These are phyloP conservation scores for Pseudolaguvia tuberculata DNA, from an alignment of 2,113 vertebrate species.

Conservation along the genomic window DNA sequence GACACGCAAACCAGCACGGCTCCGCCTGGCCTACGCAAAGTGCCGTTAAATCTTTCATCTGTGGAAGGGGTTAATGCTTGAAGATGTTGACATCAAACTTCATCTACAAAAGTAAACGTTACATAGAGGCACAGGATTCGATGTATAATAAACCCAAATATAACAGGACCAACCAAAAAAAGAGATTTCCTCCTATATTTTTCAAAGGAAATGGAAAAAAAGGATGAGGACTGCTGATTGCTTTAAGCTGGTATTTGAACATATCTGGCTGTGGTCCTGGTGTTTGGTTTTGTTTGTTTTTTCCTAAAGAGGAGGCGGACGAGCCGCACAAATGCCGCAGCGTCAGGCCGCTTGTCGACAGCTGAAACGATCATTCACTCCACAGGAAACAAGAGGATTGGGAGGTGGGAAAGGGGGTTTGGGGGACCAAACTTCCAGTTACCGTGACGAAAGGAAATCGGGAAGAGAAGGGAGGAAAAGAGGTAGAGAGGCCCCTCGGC, in stretches of 20 bases:
- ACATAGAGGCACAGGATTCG: not conserved
- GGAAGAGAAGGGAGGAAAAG: constrained; percentile 16
- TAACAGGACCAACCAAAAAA: not conserved
- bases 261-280: constrained; percentile 5
- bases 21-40: not conserved
- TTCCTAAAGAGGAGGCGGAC: constrained; percentile 33
- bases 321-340: constrained; percentile 58
- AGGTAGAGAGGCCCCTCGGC: constrained; percentile 20
- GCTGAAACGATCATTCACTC: constrained; percentile 69
- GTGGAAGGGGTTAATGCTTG: not conserved
- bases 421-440: constrained; percentile 6
- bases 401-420: constrained; percentile 18
- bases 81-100: not conserved
- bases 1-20: not conserved
- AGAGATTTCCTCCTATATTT: too few species aligned
- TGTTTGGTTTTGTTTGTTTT: constrained; percentile 41
- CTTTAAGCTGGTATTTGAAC: constrained; percentile 21
- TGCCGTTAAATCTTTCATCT: not conserved
- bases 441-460: constrained; percentile 30
- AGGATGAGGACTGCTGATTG: constrained; percentile 20
- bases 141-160: not conserved
- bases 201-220: not conserved
- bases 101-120: not conserved
- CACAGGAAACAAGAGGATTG: constrained; percentile 51
- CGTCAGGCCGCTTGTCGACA: constrained; percentile 58